A percentile compares a stretch with the other conserved stretches of the same genome.
phyloP scores from a whole-genome alignment of 2,888 invertebrate genomes.

The Seira sanloemensis region DNA sequence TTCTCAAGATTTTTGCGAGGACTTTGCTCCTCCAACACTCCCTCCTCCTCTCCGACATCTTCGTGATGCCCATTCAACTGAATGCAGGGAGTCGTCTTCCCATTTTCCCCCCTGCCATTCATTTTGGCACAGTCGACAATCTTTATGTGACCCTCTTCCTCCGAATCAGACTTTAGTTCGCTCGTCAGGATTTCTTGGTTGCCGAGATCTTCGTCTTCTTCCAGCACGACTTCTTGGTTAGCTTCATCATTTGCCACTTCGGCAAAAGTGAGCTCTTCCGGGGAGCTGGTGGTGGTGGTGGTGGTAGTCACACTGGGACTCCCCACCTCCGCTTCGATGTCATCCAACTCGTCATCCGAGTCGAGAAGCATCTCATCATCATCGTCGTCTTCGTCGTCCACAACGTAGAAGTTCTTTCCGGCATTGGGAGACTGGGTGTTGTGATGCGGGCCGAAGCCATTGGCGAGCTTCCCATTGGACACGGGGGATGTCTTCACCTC shows the following conservation, averaged over 20 bases:
- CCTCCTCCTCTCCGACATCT: background rate
- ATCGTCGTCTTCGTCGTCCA: conserved; percentile 40
- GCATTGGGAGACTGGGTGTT: conserved; percentile 19
- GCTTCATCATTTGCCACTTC: no score
- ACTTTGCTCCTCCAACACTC: background rate
- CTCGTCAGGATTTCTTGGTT: conserved; percentile 40
- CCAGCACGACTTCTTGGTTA: background rate
- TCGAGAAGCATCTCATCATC: conserved; percentile 18
- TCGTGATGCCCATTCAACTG: background rate
- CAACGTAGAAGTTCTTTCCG: conserved; percentile 16
- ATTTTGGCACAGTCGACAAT: background rate
- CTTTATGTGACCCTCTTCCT: background rate
- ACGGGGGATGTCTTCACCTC: background rate
- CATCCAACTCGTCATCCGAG: conserved; percentile 5
- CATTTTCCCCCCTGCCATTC: background rate
- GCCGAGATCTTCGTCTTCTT: conserved; percentile 35
- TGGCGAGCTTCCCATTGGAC: conserved; percentile 27
- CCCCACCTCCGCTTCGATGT: background rate
- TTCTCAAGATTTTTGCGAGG: background rate
- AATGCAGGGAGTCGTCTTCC: background rate
- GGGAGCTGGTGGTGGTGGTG: background rate
- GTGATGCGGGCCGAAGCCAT: conserved; percentile 42
- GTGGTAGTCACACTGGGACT: background rate
- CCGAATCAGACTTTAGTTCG: conserved; percentile 19
- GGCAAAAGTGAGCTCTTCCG: no score